Percentiles rank a stretch among this genome's conserved stretches.
These are phyloP conservation scores for Gymnoscelis rufifasciata DNA, from an alignment of 2,888 invertebrate genomes.

Conservation along the genomic window DNA sequence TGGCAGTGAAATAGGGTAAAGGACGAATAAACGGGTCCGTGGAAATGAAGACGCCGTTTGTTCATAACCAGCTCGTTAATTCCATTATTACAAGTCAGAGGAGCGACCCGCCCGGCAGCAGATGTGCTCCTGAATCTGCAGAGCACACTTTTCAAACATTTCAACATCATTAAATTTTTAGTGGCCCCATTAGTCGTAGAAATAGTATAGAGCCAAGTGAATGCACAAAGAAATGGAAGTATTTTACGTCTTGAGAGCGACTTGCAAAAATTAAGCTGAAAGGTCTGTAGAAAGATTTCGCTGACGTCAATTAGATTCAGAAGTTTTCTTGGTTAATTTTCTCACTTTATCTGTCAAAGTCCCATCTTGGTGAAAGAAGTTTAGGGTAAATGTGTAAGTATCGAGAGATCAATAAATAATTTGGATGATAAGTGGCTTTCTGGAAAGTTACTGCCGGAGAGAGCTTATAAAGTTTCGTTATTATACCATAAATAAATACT, in stretches of 20 bases:
- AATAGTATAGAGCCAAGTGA: conserved; percentile 33
- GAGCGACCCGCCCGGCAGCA: conserved; percentile 67
- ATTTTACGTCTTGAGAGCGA: conserved; percentile 12
- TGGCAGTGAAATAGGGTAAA: conserved; percentile 73
- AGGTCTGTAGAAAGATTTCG: conserved; percentile 9
- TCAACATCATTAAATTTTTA: conserved; percentile 45
- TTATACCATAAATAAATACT: conserved; percentile 16
- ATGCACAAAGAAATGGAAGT: conserved; percentile 19
- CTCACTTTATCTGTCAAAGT: neutral
- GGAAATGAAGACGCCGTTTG: conserved; percentile 77
- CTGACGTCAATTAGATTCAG: conserved; percentile 12
- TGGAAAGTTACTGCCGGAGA: neutral
- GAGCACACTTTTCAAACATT: conserved; percentile 42
- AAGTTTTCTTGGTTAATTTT: conserved; percentile 4
- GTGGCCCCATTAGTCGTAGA: conserved; percentile 41
- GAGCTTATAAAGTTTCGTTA: conserved; percentile 8
- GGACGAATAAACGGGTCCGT: conserved; percentile 66
- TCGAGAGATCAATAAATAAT: neutral
- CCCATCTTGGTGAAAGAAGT: neutral
- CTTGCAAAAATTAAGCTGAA: conserved; percentile 16
- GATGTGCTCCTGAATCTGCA: conserved; percentile 65
- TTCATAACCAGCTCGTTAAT: conserved; percentile 79
- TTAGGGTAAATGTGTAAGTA: neutral
- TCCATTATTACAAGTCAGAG: conserved; percentile 75
- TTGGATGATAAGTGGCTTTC: neutral